phyloP scores from a whole-genome alignment of 2,113 vertebrate genomes.

The Heloderma charlesbogerti region DNA sequence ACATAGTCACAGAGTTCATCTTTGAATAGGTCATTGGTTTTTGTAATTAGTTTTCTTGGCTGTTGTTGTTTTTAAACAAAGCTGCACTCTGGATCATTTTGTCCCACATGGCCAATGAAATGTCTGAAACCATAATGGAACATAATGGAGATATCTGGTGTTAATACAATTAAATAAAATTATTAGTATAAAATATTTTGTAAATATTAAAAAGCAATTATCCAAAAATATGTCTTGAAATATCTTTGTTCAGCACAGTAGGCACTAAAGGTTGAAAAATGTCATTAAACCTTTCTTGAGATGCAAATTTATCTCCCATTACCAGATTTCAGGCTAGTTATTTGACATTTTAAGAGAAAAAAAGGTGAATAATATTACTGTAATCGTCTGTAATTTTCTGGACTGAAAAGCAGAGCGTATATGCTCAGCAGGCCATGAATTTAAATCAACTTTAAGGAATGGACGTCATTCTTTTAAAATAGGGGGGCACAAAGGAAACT shows the following conservation, averaged over 20 bases:
- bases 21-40: neutral
- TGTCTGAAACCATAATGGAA: neutral
- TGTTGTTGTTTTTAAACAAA: neutral
- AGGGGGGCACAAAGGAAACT: neutral
- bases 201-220: slow-evolving; percentile 13
- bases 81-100: neutral
- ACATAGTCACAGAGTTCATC: neutral
- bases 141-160: neutral
- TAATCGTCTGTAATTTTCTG: slow-evolving; percentile 39
- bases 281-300: slow-evolving; percentile 24
- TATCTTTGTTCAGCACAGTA: slow-evolving; percentile 16
- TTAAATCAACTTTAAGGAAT: slow-evolving; percentile 34
- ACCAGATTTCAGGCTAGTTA: slow-evolving; percentile 13
- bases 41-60: too few relatives aligned
- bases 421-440: neutral
- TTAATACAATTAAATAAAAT: neutral
- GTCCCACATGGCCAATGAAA: neutral
- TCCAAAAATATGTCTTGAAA: neutral
- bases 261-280: neutral
- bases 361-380: slow-evolving; percentile 23
- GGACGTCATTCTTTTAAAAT: slow-evolving; percentile 10
- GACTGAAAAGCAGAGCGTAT: slow-evolving; percentile 26
- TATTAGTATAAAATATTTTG: neutral
- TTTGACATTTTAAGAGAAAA: neutral
- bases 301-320: slow-evolving; percentile 37